Percentiles rank a stretch among this genome's conserved stretches.
Evolutionary conservation across 2,888 invertebrate species (phyloP).

Genomic region (Rhagonycha lutea): DNA sequence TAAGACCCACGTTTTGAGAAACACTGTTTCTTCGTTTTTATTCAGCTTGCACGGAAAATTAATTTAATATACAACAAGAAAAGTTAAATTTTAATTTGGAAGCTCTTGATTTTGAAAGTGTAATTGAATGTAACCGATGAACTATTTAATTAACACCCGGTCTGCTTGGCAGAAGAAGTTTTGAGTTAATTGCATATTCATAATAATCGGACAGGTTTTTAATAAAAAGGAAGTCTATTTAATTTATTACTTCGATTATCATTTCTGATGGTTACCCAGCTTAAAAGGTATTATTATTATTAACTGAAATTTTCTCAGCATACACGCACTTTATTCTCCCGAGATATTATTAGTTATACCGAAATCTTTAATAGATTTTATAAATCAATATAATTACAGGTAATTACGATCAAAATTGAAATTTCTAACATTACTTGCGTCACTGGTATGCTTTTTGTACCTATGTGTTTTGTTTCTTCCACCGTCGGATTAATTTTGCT

Average conservation of each 20-base stretch:
- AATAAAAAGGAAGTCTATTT: constrained; percentile 12
- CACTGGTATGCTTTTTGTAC: not conserved
- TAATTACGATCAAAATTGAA: not conserved
- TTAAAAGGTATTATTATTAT: constrained; percentile 5
- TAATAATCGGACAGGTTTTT: constrained; percentile 15
- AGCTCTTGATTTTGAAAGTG: constrained; percentile 1
- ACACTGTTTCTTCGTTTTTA: not conserved
- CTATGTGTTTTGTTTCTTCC: not conserved
- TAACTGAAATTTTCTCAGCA: not conserved
- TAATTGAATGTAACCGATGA: constrained; percentile 11
- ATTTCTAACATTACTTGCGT: not conserved
- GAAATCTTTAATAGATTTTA: not conserved
- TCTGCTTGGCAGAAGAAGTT: constrained; percentile 5
- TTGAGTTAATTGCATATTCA: constrained; percentile 18
- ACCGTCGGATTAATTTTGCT: not conserved
- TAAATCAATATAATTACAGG: not conserved
- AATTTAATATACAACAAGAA: not conserved
- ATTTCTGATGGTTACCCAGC: constrained; percentile 9
- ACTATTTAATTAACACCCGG: constrained; percentile 12
- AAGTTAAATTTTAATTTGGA: not conserved
- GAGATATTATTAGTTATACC: not conserved
- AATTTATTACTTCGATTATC: constrained; percentile 17
- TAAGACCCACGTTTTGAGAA: not conserved
- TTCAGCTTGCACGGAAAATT: not conserved
- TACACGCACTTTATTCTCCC: not conserved